These are phyloP conservation scores for Microchrysa polita DNA, from an alignment of 2,888 invertebrate species.

Conservation along the genomic window DNA sequence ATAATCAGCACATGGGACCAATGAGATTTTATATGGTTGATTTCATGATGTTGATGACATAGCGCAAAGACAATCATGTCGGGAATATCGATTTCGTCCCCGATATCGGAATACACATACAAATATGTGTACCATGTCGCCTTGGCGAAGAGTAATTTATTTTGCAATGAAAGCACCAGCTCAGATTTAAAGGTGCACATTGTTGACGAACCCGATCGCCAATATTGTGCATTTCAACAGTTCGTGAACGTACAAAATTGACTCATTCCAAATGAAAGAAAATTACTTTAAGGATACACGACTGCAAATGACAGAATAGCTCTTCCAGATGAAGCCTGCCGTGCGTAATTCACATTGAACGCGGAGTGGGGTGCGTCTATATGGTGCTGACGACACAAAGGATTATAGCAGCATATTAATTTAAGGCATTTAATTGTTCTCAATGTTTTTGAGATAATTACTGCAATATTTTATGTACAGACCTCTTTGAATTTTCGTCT, in stretches of 20 bases:
- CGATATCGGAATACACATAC: too few relatives aligned
- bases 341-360: constrained; percentile 30
- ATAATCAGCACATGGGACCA: constrained; percentile 43
- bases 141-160: too few relatives aligned
- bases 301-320: constrained; percentile 26
- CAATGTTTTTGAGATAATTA: constrained; percentile 30
- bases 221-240: too few relatives aligned
- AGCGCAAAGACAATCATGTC: neutral
- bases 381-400: neutral
- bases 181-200: too few relatives aligned
- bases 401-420: constrained; percentile 29
- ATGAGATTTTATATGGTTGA: neutral
- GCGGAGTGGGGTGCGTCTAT: too few relatives aligned
- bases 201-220: too few relatives aligned
- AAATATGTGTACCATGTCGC: too few relatives aligned
- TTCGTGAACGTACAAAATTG: too few relatives aligned
- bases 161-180: too few relatives aligned
- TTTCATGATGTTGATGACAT: constrained; percentile 6
- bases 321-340: constrained; percentile 40
- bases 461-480: constrained; percentile 35
- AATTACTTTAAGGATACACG: constrained; percentile 35
- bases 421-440: constrained; percentile 29
- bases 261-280: neutral
- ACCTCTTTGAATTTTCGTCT: neutral
- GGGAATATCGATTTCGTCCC: neutral